A percentile compares a stretch with the other conserved stretches of the same genome.
Evolutionary conservation across 2,113 vertebrate species (phyloP).

Genomic region (Pandion haliaetus): DNA sequence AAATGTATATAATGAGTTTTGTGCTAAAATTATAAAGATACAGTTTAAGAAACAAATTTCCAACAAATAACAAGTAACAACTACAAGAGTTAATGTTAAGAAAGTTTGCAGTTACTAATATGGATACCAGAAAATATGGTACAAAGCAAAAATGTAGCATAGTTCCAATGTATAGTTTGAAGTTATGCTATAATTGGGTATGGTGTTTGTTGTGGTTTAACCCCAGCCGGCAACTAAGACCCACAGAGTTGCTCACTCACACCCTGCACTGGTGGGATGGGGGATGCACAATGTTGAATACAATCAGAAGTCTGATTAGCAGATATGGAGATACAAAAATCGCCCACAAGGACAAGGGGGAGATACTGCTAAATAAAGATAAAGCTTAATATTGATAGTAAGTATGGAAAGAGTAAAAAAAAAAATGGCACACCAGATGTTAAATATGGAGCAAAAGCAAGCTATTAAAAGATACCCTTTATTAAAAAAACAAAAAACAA

Average conservation of each 20-base stretch:
- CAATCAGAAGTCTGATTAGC: background rate
- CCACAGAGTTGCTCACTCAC: background rate
- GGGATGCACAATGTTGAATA: background rate
- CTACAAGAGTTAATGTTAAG: background rate
- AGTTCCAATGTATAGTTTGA: background rate
- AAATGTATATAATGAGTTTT: too few relatives aligned
- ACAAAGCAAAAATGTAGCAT: background rate
- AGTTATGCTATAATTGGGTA: background rate
- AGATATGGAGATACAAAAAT: background rate
- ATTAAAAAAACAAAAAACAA: background rate
- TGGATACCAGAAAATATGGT: background rate
- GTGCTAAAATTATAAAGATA: slow-evolving; percentile 25
- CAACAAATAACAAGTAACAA: slow-evolving; percentile 18
- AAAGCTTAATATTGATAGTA: too few relatives aligned
- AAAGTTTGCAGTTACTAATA: background rate
- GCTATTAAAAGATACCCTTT: background rate
- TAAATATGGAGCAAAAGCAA: background rate
- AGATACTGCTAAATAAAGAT: background rate
- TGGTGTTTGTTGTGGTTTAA: background rate
- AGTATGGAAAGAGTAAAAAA: background rate
- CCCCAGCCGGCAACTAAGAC: background rate
- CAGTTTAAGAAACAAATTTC: slow-evolving; percentile 32
- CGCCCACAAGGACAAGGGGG: background rate
- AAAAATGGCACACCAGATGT: background rate
- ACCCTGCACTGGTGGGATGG: background rate